Evolutionary conservation across 2,888 invertebrate species (phyloP), one percentile per base, ranked within the genome.

Genomic region (Drosophila multiciliata): DNA sequence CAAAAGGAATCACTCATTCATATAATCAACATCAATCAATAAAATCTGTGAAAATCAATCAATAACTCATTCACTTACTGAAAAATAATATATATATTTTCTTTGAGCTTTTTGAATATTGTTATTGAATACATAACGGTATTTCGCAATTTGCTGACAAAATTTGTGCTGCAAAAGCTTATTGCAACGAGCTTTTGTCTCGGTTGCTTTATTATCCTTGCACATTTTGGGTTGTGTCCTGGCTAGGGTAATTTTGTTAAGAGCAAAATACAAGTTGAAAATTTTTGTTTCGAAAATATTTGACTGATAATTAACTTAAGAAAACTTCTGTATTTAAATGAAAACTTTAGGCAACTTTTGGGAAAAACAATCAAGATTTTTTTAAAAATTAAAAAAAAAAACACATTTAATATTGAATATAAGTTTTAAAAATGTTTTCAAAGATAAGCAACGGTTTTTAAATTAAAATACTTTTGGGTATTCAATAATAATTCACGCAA

Each of bases 181-280:
- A 38, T 67, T 32, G 17, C 67, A 64, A 9, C 1, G 15, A 76
- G 67, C 78, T 77, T 73, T 73, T 45, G 55, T 58, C 40, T 15
- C 12, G 15, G 33, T 12, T 12, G 1, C 1, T 0, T 1, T 11
- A 20, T 15, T 57, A 40, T 77, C 40, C 60, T 61, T 62, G 12
- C 32, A 3, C 11, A 8, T 5, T 0, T 3, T 12, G 78, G 75
- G 67, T 64, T 50, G 73, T 52, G 73, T 20, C 38, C 45, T 50
- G 38, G 60, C 66, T 72, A 61, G 23, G 11, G 33, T 2, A 2
- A 33, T 33, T 52, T 59, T 49, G 40, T 38, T 59, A 0, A 11
- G 15, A 58, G 38, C 33, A 42, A 35, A 15, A 20, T 5, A 6
- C 0, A 48, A 53, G 8, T 33, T 15, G 3, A 35, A 20, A 20